A percentile compares a stretch with the other conserved stretches of the same genome.
phyloP scores from a whole-genome alignment of 2,797 vertebrate genomes.

The Mormyrus proboscirostris region DNA sequence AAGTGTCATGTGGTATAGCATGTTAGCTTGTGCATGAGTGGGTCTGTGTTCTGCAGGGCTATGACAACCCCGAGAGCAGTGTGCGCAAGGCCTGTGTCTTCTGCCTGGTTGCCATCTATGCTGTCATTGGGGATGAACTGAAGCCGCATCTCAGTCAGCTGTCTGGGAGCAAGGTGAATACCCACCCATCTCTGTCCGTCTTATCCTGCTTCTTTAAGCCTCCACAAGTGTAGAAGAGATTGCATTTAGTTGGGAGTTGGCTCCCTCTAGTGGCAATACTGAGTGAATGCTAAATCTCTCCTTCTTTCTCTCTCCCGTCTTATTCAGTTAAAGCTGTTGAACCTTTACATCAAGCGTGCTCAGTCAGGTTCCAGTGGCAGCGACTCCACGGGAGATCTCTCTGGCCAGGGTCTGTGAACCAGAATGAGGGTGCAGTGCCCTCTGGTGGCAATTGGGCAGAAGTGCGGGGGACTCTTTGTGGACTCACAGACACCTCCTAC shows the following conservation, averaged over 20 bases:
- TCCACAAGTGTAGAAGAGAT: not conserved
- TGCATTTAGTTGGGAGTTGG: not conserved
- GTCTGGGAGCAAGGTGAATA: constrained; percentile 85
- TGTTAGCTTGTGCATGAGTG: not conserved
- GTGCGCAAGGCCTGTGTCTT: constrained; percentile 92
- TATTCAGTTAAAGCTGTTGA: constrained; percentile 91
- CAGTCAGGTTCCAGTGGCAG: constrained; percentile 94
- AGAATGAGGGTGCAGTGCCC: not conserved
- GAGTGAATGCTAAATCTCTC: not conserved
- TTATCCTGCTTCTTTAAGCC: not conserved
- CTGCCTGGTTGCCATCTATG: constrained; percentile 87
- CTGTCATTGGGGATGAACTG: constrained; percentile 85
- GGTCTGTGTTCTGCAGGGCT: constrained; percentile 64
- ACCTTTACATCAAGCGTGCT: constrained; percentile 94
- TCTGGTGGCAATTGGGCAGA: not conserved
- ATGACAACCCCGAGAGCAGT: constrained; percentile 90
- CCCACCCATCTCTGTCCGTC: not conserved
- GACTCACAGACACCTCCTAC: not conserved
- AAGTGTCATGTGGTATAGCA: not conserved
- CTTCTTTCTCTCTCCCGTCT: constrained; percentile 30
- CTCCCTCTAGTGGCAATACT: constrained; percentile 4
- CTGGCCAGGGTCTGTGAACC: constrained; percentile 31
- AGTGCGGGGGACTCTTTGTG: not conserved
- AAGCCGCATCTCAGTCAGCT: constrained; percentile 89
- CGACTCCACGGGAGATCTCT: constrained; percentile 88